phyloP scores from a whole-genome alignment of 2,888 invertebrate species.

The Idaea aversata region DNA sequence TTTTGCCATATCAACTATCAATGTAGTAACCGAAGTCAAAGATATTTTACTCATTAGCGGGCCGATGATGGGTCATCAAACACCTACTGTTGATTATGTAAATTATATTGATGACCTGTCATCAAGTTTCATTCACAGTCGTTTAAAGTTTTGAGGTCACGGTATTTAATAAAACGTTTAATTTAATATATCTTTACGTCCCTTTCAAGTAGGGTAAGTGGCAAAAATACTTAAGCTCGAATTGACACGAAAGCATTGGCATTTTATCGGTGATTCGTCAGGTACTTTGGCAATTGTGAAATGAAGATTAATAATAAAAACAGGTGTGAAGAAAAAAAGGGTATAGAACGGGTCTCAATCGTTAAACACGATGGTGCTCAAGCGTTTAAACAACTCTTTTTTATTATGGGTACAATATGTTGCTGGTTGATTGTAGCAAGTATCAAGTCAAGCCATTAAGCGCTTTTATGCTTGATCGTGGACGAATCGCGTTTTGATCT shows the following conservation, averaged over 20 bases:
- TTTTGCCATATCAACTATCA: neutral
- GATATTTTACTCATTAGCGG: neutral
- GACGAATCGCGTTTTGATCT: too few relatives aligned
- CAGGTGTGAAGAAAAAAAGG: slow-evolving; percentile 4
- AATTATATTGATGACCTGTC: neutral
- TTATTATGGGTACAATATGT: neutral
- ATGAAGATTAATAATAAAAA: neutral
- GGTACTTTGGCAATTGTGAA: slow-evolving; percentile 1
- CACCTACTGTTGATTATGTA: neutral
- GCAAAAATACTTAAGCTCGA: slow-evolving; percentile 3
- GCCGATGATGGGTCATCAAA: neutral
- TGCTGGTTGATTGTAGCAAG: too few relatives aligned
- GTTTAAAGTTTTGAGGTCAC: neutral
- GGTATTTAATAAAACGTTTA: neutral
- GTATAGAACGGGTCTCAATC: neutral
- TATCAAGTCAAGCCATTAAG: too few relatives aligned
- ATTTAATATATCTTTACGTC: neutral
- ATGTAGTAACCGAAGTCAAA: neutral
- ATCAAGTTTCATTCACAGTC: neutral
- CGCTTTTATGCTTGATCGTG: too few relatives aligned
- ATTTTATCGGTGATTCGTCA: slow-evolving; percentile 1
- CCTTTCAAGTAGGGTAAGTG: slow-evolving; percentile 23
- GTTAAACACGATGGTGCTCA: neutral
- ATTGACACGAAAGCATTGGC: neutral
- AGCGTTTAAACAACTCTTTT: neutral